These are phyloP conservation scores for Drymonia ruficornis DNA, from an alignment of 2,888 invertebrate genomes.

Conservation along the genomic window DNA sequence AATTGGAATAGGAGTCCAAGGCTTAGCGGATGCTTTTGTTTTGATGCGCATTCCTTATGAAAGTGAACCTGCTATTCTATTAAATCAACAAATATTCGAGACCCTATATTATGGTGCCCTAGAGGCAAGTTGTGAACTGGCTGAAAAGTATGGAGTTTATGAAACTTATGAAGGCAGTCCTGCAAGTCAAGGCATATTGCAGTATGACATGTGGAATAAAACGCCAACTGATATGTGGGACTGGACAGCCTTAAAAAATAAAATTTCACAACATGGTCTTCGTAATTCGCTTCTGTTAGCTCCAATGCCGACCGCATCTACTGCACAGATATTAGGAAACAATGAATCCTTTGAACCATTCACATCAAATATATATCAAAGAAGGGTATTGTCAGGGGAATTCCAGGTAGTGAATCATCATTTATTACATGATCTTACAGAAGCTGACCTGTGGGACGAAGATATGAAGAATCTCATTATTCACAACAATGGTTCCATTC, in stretches of 20 bases:
- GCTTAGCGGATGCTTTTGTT: slow-evolving; percentile 98
- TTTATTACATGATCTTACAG: slow-evolving; percentile 95
- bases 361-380: slow-evolving; percentile 97
- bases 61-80: slow-evolving; percentile 91
- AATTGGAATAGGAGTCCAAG: slow-evolving; percentile 98
- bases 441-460: slow-evolving; percentile 96
- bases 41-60: slow-evolving; percentile 97
- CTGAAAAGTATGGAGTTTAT: slow-evolving; percentile 93
- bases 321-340: slow-evolving; percentile 99
- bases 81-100: slow-evolving; percentile 99
- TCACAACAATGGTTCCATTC: slow-evolving; percentile 96
- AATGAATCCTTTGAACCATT: slow-evolving; percentile 99
- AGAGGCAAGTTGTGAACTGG: slow-evolving; percentile 97
- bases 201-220: slow-evolving; percentile 99
- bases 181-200: slow-evolving; percentile 97
- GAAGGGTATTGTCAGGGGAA: slow-evolving; percentile 97
- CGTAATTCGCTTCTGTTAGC: slow-evolving; percentile 97
- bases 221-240: slow-evolving; percentile 95
- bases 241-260: slow-evolving; percentile 92
- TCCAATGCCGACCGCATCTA: slow-evolving; percentile 99
- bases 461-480: slow-evolving; percentile 98
- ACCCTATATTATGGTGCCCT: slow-evolving; percentile 98
- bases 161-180: slow-evolving; percentile 97
- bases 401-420: slow-evolving; percentile 99
- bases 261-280: slow-evolving; percentile 95